Percentiles rank a stretch among this genome's conserved stretches.
phyloP scores from a whole-genome alignment of 2,888 invertebrate species.

The Harpalus rufipes region DNA sequence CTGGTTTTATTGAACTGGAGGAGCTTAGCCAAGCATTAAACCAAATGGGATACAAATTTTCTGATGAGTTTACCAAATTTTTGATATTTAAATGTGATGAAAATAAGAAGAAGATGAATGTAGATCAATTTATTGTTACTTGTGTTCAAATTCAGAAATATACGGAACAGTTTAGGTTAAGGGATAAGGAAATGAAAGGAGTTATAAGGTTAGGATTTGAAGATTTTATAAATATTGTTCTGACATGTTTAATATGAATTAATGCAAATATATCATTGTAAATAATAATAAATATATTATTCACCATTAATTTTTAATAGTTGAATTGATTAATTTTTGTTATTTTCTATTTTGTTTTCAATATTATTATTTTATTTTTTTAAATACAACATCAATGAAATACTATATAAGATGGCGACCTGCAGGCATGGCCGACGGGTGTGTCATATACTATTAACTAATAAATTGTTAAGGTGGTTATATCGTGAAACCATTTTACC shows the following conservation, averaged over 20 bases:
- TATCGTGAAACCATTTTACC: too few species aligned
- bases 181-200: slow-evolving; percentile 90
- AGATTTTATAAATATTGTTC: slow-evolving; percentile 91
- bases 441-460: too few species aligned
- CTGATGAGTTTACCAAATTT: slow-evolving; percentile 87
- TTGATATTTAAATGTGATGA: slow-evolving; percentile 85
- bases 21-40: slow-evolving; percentile 90
- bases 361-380: too few species aligned
- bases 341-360: too few species aligned
- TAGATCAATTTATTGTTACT: slow-evolving; percentile 93
- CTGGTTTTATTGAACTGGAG: slow-evolving; percentile 89
- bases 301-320: too few species aligned
- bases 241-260: slow-evolving; percentile 82
- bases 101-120: slow-evolving; percentile 83
- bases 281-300: neutral
- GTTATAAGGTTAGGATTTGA: slow-evolving; percentile 92
- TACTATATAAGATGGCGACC: neutral
- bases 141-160: slow-evolving; percentile 94
- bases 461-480: too few species aligned
- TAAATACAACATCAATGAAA: too few species aligned
- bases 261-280: neutral
- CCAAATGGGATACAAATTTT: slow-evolving; percentile 93
- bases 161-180: slow-evolving; percentile 90
- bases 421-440: neutral
- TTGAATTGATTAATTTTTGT: too few species aligned